phyloP scores from a whole-genome alignment of 2,113 vertebrate genomes.

The Nesoenas mayeri region DNA sequence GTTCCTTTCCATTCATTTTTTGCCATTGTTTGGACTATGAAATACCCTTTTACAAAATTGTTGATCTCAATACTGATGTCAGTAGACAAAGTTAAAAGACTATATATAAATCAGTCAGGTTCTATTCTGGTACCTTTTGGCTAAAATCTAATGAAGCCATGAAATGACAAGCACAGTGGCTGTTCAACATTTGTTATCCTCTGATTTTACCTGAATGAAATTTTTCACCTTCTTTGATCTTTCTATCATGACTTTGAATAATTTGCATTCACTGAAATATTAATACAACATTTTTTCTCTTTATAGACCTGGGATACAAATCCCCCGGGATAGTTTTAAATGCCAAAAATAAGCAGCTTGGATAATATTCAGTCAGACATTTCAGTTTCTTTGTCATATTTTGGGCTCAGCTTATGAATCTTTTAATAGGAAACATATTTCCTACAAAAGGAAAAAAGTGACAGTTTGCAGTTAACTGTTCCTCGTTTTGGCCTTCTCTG shows the following conservation, averaged over 20 bases:
- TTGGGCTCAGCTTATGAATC: neutral
- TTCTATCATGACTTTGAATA: neutral
- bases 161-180: neutral
- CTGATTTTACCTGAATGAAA: neutral
- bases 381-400: neutral
- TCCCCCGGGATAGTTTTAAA: neutral
- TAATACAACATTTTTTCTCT: neutral
- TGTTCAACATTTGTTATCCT: neutral
- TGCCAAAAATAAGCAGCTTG: neutral
- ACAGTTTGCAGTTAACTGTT: neutral
- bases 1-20: neutral
- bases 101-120: neutral
- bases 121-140: neutral
- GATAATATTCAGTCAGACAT: neutral
- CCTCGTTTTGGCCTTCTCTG: neutral
- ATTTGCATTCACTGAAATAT: neutral
- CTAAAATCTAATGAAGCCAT: neutral
- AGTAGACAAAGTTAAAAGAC: neutral
- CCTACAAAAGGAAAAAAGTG: neutral
- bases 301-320: neutral
- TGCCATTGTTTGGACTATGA: neutral
- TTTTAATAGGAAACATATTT: neutral
- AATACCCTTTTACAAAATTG: neutral
- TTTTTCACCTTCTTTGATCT: neutral
- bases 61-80: neutral